Evolutionary conservation across 2,113 vertebrate species (phyloP).

Genomic region (Fregetta grallaria): DNA sequence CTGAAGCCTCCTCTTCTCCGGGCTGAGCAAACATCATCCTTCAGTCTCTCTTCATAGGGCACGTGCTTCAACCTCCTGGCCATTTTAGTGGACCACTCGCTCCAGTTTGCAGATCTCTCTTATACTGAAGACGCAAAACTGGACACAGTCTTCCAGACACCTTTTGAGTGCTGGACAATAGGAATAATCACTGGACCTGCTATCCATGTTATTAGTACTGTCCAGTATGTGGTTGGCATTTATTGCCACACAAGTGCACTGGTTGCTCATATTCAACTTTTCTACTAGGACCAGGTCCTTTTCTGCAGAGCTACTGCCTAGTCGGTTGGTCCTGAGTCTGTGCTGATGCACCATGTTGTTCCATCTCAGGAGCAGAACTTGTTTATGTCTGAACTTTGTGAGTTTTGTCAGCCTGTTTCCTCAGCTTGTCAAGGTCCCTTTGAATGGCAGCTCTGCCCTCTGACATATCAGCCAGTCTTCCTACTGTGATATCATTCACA

Average conservation of each 20-base stretch:
- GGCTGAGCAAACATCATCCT: neutral
- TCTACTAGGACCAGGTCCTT: neutral
- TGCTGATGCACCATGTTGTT: neutral
- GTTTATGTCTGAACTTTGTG: neutral
- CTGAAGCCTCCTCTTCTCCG: neutral
- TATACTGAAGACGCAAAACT: neutral
- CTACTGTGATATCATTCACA: neutral
- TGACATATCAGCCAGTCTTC: neutral
- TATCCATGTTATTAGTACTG: neutral
- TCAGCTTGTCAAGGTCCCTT: neutral
- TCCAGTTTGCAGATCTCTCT: neutral
- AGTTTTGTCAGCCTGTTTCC: neutral
- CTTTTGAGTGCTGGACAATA: neutral
- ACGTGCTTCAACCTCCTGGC: neutral
- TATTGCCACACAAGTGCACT: neutral
- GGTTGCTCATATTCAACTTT: neutral
- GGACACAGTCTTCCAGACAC: neutral
- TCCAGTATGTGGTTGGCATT: neutral
- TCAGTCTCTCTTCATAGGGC: neutral
- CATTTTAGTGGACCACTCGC: neutral
- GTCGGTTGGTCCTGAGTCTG: neutral
- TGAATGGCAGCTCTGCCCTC: neutral
- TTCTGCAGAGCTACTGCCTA: neutral
- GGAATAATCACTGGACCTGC: neutral
- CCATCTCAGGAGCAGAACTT: neutral